These are phyloP conservation scores for Scaptomyza tumidula DNA, from an alignment of 2,888 invertebrate genomes.

Conservation along the genomic window DNA sequence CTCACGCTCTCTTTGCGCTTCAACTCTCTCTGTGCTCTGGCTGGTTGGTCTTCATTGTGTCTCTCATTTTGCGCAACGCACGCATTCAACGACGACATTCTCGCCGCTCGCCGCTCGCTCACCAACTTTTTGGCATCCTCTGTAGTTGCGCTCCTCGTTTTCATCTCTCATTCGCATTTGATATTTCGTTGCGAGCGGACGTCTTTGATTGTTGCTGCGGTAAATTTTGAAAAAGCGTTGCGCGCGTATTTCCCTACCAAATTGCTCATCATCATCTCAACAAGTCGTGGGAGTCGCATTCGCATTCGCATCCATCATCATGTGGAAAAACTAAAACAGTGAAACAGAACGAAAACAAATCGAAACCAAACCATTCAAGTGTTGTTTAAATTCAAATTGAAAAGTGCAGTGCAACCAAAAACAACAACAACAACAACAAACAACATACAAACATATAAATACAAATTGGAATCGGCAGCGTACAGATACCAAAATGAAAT, in stretches of 20 bases:
- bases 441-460: conserved; percentile 18
- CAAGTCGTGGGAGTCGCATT: conserved; percentile 66
- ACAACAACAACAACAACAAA: conserved; percentile 9
- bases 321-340: conserved; percentile 55
- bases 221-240: conserved; percentile 48
- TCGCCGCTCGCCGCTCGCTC: conserved; percentile 24
- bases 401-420: conserved; percentile 52
- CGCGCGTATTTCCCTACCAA: conserved; percentile 61
- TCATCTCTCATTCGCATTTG: conserved; percentile 63
- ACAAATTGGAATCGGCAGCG: conserved; percentile 44
- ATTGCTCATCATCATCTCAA: conserved; percentile 64
- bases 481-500: conserved; percentile 75
- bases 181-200: conserved; percentile 65
- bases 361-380: conserved; percentile 25
- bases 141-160: conserved; percentile 45
- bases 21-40: neutral
- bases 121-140: conserved; percentile 46
- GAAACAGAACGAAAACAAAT: conserved; percentile 31
- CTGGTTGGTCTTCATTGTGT: conserved; percentile 1
- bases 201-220: conserved; percentile 54
- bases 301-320: conserved; percentile 46
- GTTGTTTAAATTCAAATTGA: conserved; percentile 27
- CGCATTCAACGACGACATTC: conserved; percentile 37
- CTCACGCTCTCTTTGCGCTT: conserved; percentile 5
- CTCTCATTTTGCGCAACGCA: conserved; percentile 54